Evolutionary conservation across 2,113 vertebrate species (phyloP).

Genomic region (Dolichallabes microphthalmus): DNA sequence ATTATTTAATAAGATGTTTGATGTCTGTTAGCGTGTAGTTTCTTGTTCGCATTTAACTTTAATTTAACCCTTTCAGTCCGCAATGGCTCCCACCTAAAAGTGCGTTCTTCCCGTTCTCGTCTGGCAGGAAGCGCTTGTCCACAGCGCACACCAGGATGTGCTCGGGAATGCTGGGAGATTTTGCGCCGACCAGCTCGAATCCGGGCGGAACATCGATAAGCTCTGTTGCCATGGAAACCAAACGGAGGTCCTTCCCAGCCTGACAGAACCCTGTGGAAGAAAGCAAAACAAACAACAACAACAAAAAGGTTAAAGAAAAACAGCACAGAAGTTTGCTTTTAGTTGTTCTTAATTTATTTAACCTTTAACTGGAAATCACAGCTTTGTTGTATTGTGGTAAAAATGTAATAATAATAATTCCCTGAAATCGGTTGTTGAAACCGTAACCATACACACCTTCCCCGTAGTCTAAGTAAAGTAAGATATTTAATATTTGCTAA

Average conservation of each 20-base stretch:
- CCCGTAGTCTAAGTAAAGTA: no score
- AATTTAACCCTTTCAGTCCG: not conserved
- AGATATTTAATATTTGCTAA: not conserved
- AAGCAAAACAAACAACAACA: not conserved
- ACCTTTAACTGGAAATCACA: not conserved
- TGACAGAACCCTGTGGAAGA: conserved; percentile 89
- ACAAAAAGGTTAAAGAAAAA: not conserved
- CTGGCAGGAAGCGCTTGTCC: conserved; percentile 94
- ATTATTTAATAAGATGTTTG: no score
- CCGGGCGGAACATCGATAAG: conserved; percentile 78
- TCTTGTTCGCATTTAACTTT: no score
- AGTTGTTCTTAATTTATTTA: not conserved
- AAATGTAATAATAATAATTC: not conserved
- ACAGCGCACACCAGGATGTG: conserved; percentile 96
- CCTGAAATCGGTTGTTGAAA: no score
- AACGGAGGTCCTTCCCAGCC: conserved; percentile 94
- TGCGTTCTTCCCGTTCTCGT: conserved; percentile 99
- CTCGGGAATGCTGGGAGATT: conserved; percentile 91
- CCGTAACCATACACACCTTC: no score
- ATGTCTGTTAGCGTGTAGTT: not conserved
- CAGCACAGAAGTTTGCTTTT: not conserved
- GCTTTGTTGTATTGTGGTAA: not conserved
- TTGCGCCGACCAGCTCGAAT: conserved; percentile 94
- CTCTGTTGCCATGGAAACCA: conserved; percentile 85
- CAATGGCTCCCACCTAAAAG: conserved; percentile 89